Base-by-base conservation (phyloP, 2,888 invertebrate species). In the Athetis lepigone region DNA sequence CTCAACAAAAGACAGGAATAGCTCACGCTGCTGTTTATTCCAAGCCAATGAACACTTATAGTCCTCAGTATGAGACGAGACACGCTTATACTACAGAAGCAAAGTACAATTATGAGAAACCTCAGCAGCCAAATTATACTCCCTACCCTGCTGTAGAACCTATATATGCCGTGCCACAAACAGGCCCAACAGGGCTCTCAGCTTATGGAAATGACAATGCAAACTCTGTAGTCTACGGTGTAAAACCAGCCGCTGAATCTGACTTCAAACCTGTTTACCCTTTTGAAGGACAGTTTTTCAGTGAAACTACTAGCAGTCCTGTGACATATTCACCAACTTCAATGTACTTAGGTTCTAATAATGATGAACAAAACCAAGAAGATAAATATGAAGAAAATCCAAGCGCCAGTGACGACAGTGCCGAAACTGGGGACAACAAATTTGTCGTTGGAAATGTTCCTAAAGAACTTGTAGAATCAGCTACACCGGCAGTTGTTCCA, bases 391-490 rank as follows among this genome's bases (percentile, higher is more conserved):
- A 82, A 13, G 92, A 91, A 37, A 84, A 84, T 70, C 79, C 82
- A 42, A 85, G 86, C 37, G 65, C 75, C 13, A 84, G 81, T 47
- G 80, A 87, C 19, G 62, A 75, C 7, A 85, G 82, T 51, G 79
- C 75, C 37, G 91, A 88, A 64, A 76, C 81, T 9, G 87, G 75
- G 55, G 92, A 94, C 37, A 93, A 90, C 50, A 96, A 96, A 83
- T 97, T 97, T 85, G 96, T 97, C 0, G 97, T 97, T 2, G 97
- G 96, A 0, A 96, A 95, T 78, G 92, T 96, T 1, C 96, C 96
- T 0, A 96, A 96, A 83, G 96, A 96, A 65, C 80, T 95, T 45
- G 84, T 88, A 40, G 95, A 95, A 61, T 90, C 95, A 29, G 95
- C 91, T 2, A 96, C 96, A 1, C 96, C 96, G 0, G 96, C 95